phyloP scores from a whole-genome alignment of 1,140 invertebrate genomes.

The Lepidostoma basale region DNA sequence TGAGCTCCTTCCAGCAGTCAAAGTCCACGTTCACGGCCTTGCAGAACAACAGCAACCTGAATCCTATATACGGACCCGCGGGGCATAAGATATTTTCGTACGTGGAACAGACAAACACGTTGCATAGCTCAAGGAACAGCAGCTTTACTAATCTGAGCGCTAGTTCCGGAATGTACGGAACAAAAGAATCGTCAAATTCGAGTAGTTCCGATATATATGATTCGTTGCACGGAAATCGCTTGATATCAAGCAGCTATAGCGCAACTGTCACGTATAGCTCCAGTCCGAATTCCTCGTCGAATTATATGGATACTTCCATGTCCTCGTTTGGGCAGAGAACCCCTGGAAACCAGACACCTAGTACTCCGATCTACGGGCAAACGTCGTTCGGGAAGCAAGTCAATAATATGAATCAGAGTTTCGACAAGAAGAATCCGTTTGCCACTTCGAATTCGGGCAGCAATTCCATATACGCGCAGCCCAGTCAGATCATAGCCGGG shows the following conservation, averaged over 20 bases:
- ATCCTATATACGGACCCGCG: conserved; percentile 59
- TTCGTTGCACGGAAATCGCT: conserved; percentile 8
- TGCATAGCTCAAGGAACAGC: conserved; percentile 47
- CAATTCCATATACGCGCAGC: conserved; percentile 61
- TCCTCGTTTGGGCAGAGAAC: conserved; percentile 42
- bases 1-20: conserved; percentile 63
- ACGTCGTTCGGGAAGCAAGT: conserved; percentile 32
- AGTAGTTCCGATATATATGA: conserved; percentile 46
- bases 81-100: conserved; percentile 50
- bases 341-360: conserved; percentile 15
- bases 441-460: conserved; percentile 34
- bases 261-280: conserved; percentile 43
- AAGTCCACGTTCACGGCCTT: conserved; percentile 53
- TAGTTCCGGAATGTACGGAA: conserved; percentile 45
- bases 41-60: conserved; percentile 54
- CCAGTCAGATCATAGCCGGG: conserved; percentile 57
- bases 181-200: conserved; percentile 51
- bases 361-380: conserved; percentile 31
- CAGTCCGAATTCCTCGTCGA: conserved; percentile 36
- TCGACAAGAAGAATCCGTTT: conserved; percentile 41
- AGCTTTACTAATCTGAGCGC: conserved; percentile 53
- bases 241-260: conserved; percentile 34
- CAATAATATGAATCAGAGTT: conserved; percentile 29
- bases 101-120: conserved; percentile 46
- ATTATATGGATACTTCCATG: conserved; percentile 34